phyloP scores from a whole-genome alignment of 2,113 vertebrate genomes.

The Pithys albifrons region DNA sequence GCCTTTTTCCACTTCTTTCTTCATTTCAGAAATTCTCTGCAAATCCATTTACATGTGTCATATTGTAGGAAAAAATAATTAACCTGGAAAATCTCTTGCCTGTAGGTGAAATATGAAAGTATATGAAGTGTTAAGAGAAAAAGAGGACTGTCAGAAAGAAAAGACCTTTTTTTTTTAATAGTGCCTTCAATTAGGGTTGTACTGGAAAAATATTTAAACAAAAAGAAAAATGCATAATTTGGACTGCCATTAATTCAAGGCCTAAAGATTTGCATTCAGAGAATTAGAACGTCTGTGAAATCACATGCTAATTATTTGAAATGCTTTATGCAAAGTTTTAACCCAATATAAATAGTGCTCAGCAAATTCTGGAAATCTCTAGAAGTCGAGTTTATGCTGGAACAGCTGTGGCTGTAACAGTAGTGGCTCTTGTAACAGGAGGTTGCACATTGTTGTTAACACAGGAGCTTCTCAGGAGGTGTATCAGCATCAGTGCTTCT shows the following conservation, averaged over 20 bases:
- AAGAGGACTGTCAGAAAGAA: neutral
- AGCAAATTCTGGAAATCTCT: neutral
- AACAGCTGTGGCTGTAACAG: neutral
- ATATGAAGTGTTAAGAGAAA: neutral
- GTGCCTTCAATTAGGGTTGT: neutral
- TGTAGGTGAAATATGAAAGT: neutral
- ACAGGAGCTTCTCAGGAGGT: neutral
- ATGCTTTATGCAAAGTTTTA: neutral
- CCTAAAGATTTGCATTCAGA: neutral
- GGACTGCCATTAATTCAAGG: neutral
- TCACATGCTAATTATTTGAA: neutral
- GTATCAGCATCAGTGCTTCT: neutral
- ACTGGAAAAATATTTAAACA: neutral
- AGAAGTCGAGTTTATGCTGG: neutral
- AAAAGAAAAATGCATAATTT: neutral
- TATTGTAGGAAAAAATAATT: slow-evolving; percentile 1
- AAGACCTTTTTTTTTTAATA: neutral
- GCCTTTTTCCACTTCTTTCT: neutral
- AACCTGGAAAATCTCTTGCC: neutral
- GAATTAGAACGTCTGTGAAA: neutral
- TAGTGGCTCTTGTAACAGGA: neutral
- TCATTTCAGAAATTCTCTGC: neutral
- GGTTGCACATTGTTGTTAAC: neutral
- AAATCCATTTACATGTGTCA: fast-evolving
- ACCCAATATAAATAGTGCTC: neutral